Percentiles rank a stretch among this genome's conserved stretches.
phyloP scores from a whole-genome alignment of 1,140 invertebrate genomes.

The Drosophila mojavensis region DNA sequence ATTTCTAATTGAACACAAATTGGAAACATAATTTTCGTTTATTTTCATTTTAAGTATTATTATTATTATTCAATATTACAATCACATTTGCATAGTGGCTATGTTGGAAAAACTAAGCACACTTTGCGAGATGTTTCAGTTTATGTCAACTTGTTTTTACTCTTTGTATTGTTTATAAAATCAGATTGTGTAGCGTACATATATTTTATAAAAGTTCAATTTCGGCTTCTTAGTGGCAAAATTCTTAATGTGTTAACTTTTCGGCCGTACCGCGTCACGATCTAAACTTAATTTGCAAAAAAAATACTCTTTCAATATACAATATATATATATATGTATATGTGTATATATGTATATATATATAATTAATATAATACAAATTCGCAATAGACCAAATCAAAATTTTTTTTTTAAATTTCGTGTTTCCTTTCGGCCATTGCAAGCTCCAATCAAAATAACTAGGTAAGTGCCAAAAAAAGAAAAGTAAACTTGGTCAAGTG shows the following conservation, averaged over 20 bases:
- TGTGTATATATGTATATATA: background rate
- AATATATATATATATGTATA: background rate
- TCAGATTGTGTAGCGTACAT: constrained; percentile 78
- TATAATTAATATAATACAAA: constrained; percentile 27
- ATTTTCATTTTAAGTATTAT: too few relatives aligned
- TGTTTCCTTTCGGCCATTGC: constrained; percentile 33
- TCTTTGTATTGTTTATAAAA: constrained; percentile 70
- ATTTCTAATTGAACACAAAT: too few relatives aligned
- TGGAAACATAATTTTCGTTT: too few relatives aligned
- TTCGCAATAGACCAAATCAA: constrained; percentile 36
- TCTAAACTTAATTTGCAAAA: constrained; percentile 43
- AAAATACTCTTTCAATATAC: constrained; percentile 9
- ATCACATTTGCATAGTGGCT: background rate
- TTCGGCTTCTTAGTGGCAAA: constrained; percentile 75
- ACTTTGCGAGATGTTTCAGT: constrained; percentile 41
- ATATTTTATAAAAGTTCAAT: constrained; percentile 76
- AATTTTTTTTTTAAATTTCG: constrained; percentile 29
- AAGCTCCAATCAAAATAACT: constrained; percentile 36
- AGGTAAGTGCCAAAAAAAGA: constrained; percentile 52
- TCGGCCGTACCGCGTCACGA: constrained; percentile 69
- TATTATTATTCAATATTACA: background rate
- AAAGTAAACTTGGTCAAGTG: constrained; percentile 20
- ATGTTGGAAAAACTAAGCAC: constrained; percentile 9
- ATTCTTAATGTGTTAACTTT: constrained; percentile 75
- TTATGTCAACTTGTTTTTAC: constrained; percentile 44